Evolutionary conservation across 2,888 invertebrate genomes (phyloP).

Genomic region (Ferdinandea cuprea): DNA sequence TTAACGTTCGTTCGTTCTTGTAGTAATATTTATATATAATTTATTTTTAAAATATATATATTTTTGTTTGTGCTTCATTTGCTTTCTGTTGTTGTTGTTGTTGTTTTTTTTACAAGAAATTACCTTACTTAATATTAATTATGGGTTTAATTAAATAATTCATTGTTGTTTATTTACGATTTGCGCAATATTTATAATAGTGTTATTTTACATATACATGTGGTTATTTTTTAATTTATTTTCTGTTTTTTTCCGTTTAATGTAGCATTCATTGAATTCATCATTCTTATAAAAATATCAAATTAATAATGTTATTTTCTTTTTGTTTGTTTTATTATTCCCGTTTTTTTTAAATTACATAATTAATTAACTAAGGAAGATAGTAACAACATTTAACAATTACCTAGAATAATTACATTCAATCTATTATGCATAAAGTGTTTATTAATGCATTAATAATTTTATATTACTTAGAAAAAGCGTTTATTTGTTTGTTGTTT

Average conservation of each 20-base stretch:
- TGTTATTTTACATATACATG: conserved; percentile 52
- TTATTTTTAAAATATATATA: not conserved
- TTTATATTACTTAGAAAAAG: conserved; percentile 55
- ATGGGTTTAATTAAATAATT: conserved; percentile 41
- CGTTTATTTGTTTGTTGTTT: conserved; percentile 26
- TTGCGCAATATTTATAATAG: conserved; percentile 59
- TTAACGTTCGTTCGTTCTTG: too few relatives aligned
- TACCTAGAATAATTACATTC: conserved; percentile 67
- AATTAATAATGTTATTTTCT: conserved; percentile 55
- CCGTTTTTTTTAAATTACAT: conserved; percentile 5
- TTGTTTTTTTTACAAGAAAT: conserved; percentile 55
- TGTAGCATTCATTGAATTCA: conserved; percentile 70
- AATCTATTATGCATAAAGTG: conserved; percentile 58
- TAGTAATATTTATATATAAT: conserved; percentile 17
- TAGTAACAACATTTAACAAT: conserved; percentile 71
- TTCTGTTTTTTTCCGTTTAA: conserved; percentile 15
- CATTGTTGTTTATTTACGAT: conserved; percentile 42
- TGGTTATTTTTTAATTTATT: conserved; percentile 7
- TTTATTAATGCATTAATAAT: conserved; percentile 33
- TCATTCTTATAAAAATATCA: conserved; percentile 73
- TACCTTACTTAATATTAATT: conserved; percentile 60
- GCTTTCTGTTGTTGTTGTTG: too few relatives aligned
- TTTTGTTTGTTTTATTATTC: conserved; percentile 17
- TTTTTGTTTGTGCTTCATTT: conserved; percentile 12
- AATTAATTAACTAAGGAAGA: conserved; percentile 58